Percentiles rank a stretch among this genome's conserved stretches.
These are phyloP conservation scores for Proctacanthus coquilletti DNA, from an alignment of 1,140 invertebrate genomes.

Conservation along the genomic window DNA sequence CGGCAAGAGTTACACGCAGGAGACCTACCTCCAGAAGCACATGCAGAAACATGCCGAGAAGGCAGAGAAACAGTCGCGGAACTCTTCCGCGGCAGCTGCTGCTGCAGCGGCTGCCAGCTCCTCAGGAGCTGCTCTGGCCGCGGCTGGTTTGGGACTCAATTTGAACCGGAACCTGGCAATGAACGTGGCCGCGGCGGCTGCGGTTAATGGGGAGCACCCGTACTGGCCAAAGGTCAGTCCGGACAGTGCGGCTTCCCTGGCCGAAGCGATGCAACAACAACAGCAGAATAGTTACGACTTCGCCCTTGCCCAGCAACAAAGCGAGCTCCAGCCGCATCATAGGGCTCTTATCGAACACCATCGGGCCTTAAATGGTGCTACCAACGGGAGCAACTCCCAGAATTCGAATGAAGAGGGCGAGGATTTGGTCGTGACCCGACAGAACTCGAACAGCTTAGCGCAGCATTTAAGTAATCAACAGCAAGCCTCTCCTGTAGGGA, in stretches of 20 bases:
- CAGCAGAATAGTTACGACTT: slow-evolving; percentile 9
- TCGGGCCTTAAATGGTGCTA: slow-evolving; percentile 5
- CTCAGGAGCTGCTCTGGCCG: not conserved
- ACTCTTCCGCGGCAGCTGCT: slow-evolving; percentile 31
- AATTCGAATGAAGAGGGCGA: slow-evolving; percentile 34
- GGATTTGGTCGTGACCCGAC: slow-evolving; percentile 35
- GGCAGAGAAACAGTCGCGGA: slow-evolving; percentile 68
- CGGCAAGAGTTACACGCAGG: slow-evolving; percentile 96
- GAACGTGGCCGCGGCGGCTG: slow-evolving; percentile 22
- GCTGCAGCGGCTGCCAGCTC: slow-evolving; percentile 10
- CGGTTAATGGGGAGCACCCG: slow-evolving; percentile 42
- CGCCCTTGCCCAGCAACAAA: slow-evolving; percentile 6
- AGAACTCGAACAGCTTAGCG: slow-evolving; percentile 20
- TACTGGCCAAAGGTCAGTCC: slow-evolving; percentile 67
- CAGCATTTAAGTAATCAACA: slow-evolving; percentile 16
- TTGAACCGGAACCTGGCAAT: slow-evolving; percentile 35
- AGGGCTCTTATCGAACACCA: slow-evolving; percentile 15
- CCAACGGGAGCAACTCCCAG: slow-evolving; percentile 15
- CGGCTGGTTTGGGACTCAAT: slow-evolving; percentile 40
- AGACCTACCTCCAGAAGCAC: slow-evolving; percentile 94
- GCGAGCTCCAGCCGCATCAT: slow-evolving; percentile 28
- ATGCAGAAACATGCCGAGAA: slow-evolving; percentile 95
- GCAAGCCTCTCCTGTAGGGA: slow-evolving; percentile 7
- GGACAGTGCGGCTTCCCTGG: slow-evolving; percentile 46
- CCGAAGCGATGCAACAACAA: slow-evolving; percentile 35